Evolutionary conservation across 2,797 vertebrate species (phyloP).

Genomic region (Gadopsis marmoratus): DNA sequence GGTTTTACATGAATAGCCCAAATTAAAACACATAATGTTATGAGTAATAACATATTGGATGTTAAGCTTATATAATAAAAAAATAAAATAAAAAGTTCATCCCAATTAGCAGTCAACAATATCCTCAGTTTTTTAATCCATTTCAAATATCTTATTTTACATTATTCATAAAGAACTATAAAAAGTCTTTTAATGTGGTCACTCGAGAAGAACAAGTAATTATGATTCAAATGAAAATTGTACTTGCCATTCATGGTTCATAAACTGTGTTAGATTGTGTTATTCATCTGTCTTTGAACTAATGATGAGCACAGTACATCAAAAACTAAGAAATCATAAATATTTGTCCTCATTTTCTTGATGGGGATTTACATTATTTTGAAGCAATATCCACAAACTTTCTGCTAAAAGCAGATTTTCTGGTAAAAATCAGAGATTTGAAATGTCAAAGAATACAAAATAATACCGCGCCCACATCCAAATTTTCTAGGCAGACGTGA

Average conservation of each 20-base stretch:
- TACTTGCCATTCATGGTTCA: conserved; percentile 55
- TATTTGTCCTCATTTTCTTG: conserved; percentile 38
- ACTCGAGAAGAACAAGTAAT: conserved; percentile 53
- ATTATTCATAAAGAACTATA: conserved; percentile 34
- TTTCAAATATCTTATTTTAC: conserved; percentile 13
- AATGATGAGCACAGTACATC: conserved; percentile 37
- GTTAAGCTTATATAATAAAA: neutral
- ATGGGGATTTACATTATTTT: conserved; percentile 23
- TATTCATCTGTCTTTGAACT: conserved; percentile 36
- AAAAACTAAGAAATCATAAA: conserved; percentile 39
- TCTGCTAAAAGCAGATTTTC: conserved; percentile 6
- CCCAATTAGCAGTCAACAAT: conserved; percentile 5
- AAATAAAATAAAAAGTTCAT: neutral
- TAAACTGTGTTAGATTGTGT: conserved; percentile 50
- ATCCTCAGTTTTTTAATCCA: conserved; percentile 5
- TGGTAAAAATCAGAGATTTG: conserved; percentile 29
- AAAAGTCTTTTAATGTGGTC: conserved; percentile 33
- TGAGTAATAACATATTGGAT: neutral
- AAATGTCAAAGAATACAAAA: conserved; percentile 48
- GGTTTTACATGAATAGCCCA: neutral
- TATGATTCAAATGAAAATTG: conserved; percentile 45
- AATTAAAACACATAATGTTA: neutral
- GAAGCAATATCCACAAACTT: conserved; percentile 14
- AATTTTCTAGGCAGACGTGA: conserved; percentile 19
- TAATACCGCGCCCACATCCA: conserved; percentile 1